Conservation (phyloP, 2,888 invertebrate genomes). For the Rhamphomyia laevipes region DNA sequence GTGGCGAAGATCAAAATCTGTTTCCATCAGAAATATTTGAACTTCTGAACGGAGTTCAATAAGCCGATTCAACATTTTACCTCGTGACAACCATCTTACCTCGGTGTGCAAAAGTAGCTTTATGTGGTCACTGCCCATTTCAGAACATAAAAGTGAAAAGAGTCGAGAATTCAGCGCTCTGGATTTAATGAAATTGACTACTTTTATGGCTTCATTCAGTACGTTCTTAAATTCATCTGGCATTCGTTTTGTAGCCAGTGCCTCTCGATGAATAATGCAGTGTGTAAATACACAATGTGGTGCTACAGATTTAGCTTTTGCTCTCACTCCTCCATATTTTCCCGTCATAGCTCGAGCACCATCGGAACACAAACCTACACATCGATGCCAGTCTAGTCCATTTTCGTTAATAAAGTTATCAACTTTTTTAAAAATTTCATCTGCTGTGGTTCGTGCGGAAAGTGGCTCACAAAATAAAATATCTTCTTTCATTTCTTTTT, state of each 20-base stretch:
- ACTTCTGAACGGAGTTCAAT: too few species aligned
- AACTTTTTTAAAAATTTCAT: conserved; percentile 1
- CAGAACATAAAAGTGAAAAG: too few species aligned
- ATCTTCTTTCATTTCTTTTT: conserved; percentile 1
- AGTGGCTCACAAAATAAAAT: conserved; percentile 3
- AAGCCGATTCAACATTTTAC: too few species aligned
- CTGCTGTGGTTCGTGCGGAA: conserved; percentile 2
- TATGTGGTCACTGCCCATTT: too few species aligned
- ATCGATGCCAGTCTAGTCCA: background rate
- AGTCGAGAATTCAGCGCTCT: conserved; percentile 1
- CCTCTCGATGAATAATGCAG: conserved; percentile 5
- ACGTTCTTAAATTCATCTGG: background rate
- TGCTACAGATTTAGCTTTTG: conserved; percentile 5
- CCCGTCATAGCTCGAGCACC: too few species aligned
- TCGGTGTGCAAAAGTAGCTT: too few species aligned
- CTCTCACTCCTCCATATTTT: conserved; percentile 2
- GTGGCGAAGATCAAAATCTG: too few species aligned
- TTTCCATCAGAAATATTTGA: too few species aligned
- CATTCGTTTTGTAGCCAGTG: background rate
- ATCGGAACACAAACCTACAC: too few species aligned
- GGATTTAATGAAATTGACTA: conserved; percentile 4
- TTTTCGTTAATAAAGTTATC: background rate
- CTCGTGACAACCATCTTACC: too few species aligned
- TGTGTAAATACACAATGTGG: background rate
- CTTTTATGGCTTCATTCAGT: conserved; percentile 3